phyloP scores from a whole-genome alignment of 2,888 invertebrate genomes.

The Mellilla xanthometata region DNA sequence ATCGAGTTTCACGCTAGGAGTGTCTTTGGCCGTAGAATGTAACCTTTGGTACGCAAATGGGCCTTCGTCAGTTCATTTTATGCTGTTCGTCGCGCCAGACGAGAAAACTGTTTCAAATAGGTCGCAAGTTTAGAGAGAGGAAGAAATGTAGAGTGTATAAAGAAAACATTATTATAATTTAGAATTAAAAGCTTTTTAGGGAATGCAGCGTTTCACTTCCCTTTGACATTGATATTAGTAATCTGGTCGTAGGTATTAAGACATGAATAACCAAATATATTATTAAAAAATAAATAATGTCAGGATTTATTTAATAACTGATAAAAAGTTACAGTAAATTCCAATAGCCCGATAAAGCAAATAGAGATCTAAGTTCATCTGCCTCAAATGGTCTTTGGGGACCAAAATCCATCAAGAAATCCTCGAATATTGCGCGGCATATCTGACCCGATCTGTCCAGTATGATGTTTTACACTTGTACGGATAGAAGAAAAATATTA shows the following conservation, averaged over 20 bases:
- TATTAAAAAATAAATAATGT: no score
- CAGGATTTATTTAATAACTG: no score
- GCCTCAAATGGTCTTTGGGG: slow-evolving; percentile 17
- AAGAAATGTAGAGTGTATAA: slow-evolving; percentile 20
- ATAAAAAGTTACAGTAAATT: slow-evolving; percentile 2
- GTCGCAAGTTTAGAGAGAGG: slow-evolving; percentile 10
- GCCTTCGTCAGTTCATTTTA: slow-evolving; percentile 52
- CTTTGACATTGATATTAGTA: no score
- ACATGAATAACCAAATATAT: no score
- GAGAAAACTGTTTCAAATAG: slow-evolving; percentile 27
- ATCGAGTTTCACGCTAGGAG: slow-evolving; percentile 56
- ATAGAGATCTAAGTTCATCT: slow-evolving; percentile 17
- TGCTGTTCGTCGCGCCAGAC: slow-evolving; percentile 57
- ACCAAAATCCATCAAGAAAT: slow-evolving; percentile 20
- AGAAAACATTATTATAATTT: slow-evolving; percentile 6
- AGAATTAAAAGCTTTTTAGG: no score
- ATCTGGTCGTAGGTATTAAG: no score
- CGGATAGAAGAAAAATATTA: slow-evolving; percentile 1
- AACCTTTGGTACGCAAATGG: slow-evolving; percentile 64
- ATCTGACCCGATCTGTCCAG: slow-evolving; percentile 16
- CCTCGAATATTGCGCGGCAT: slow-evolving; percentile 17
- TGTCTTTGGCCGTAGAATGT: slow-evolving; percentile 63
- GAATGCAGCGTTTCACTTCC: no score
- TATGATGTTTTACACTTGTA: slow-evolving; percentile 11
- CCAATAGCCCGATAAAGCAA: slow-evolving; percentile 13